Evolutionary conservation across 1,140 invertebrate genomes (phyloP).

Genomic region (Bombus vancouverensis): DNA sequence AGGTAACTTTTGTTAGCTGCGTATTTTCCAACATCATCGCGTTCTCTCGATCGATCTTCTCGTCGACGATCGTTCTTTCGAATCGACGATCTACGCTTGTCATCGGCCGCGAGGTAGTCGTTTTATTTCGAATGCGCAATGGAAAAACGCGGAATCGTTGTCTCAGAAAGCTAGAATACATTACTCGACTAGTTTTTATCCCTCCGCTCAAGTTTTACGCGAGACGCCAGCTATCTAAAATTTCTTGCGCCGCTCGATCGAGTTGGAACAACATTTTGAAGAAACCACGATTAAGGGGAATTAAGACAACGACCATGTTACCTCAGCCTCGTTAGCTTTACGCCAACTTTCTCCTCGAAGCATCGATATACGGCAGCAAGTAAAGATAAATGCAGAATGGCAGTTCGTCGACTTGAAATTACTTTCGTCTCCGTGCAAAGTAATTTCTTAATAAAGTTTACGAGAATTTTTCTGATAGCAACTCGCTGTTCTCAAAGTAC

Average conservation of each 20-base stretch:
- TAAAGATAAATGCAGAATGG: neutral
- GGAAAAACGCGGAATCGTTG: neutral
- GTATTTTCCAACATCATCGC: rapidly evolving
- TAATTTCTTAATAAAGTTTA: too few relatives aligned
- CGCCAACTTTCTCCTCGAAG: neutral
- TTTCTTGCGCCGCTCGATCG: neutral
- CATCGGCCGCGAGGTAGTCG: neutral
- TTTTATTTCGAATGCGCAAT: neutral
- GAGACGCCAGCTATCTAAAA: neutral
- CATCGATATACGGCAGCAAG: too few relatives aligned
- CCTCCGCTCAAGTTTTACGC: neutral
- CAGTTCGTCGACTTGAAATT: neutral
- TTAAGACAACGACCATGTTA: neutral
- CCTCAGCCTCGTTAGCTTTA: neutral
- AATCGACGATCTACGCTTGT: neutral
- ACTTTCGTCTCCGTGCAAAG: rapidly evolving
- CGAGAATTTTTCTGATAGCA: too few relatives aligned
- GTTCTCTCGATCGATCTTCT: neutral
- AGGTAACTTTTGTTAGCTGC: neutral
- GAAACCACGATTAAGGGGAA: neutral
- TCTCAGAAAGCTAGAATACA: neutral
- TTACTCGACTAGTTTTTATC: neutral
- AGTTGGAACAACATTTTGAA: neutral
- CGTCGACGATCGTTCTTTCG: rapidly evolving
- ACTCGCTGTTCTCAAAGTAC: too few relatives aligned